Evolutionary conservation across 2,113 vertebrate species (phyloP), one percentile per base, ranked within the genome.

Genomic region (Uropsilus gracilis): DNA sequence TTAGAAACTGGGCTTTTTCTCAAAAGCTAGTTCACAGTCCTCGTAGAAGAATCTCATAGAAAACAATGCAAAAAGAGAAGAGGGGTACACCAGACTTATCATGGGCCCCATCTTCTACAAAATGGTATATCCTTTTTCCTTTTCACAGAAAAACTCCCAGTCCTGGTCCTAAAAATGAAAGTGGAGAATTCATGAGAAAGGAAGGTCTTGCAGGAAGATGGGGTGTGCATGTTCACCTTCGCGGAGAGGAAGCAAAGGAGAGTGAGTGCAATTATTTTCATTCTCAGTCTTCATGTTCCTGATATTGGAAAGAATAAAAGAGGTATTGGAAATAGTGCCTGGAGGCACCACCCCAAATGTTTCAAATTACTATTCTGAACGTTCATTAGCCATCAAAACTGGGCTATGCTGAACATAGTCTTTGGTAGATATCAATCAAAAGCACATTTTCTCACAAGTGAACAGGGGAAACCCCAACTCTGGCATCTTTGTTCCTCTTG

Each of bases 311-410:
- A 90, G 83, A 91, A 97, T 81, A 93, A 95, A 91, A 87, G 76
- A 84, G 53, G 75, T 46, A 84, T 16, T 96, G 84, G 83, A 69
- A 81, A 96, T 80, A 86, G 28, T 17, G 93, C 87, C 93, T 37
- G 11, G 59, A 90, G 91, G 90, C 76, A 76, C 76, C 61, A 89
- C 75, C 87, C 94, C 91, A 94, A 95, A 97, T 89, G 84, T 89
- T 96, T 93, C 63, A 50, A 94, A 91, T 89, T 72, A 81, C 78
- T 82, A 68, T 94, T 94, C 71, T 55, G 78, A 91, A 84, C 84
- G 63, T 94, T 96, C 95, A 97, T 97, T 94, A 92, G 73, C 73
- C 61, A 87, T 90, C 94, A 83, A 78, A 94, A 95, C 87, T 95
- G 63, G 63, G 59, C 86, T 46, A 48, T 46, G 87, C 72, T 82